Evolutionary conservation across 2,888 invertebrate species (phyloP).

Genomic region (Scotopteryx bipunctaria): DNA sequence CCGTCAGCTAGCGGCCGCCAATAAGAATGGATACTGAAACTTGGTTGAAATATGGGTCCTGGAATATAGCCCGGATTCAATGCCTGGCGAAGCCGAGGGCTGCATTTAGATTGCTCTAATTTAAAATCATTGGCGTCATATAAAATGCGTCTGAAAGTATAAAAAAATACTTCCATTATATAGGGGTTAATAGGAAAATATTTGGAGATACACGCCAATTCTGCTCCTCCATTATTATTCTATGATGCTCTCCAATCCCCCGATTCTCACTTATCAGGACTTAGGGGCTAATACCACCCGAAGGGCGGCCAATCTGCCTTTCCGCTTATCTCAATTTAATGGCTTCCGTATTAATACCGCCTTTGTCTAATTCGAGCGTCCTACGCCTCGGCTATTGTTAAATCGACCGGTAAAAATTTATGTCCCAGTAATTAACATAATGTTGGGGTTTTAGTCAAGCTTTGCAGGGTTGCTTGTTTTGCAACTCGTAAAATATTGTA

Average conservation of each 20-base stretch:
- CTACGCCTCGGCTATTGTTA: constrained; percentile 65
- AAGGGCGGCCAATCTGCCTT: constrained; percentile 80
- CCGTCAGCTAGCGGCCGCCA: too few species aligned
- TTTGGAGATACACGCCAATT: neutral
- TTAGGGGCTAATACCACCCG: constrained; percentile 78
- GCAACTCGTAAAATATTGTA: constrained; percentile 32
- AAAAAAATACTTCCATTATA: neutral
- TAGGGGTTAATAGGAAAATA: neutral
- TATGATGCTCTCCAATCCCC: constrained; percentile 64
- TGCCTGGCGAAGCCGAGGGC: too few species aligned
- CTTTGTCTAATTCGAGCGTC: constrained; percentile 79
- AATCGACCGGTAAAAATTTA: constrained; percentile 77
- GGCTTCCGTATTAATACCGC: constrained; percentile 81
- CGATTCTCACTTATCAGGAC: constrained; percentile 77
- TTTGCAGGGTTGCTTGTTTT: constrained; percentile 28
- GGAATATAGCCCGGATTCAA: too few species aligned
- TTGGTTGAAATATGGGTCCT: too few species aligned
- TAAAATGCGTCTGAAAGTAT: too few species aligned
- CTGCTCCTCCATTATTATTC: constrained; percentile 45
- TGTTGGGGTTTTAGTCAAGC: constrained; percentile 33
- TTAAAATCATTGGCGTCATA: too few species aligned
- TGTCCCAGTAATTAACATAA: constrained; percentile 42
- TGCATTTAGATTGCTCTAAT: too few species aligned
- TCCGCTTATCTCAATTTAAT: constrained; percentile 79
- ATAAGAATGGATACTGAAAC: too few species aligned